Conservation (phyloP, 2,113 vertebrate genomes). For the Esox niger region DNA sequence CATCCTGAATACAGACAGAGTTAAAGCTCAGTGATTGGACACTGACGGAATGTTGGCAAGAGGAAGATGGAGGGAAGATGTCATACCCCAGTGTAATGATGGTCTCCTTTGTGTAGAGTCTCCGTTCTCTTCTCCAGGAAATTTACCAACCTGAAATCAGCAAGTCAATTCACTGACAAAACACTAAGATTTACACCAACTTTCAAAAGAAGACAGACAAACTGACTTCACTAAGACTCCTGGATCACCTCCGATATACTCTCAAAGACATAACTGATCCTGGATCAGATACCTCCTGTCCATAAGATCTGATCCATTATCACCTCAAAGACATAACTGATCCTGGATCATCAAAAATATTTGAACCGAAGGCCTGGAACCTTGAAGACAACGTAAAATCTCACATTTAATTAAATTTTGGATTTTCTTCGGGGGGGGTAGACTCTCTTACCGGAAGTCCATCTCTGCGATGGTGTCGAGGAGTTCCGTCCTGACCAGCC, state of each 20-base stretch:
- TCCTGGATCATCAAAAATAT: too few species aligned
- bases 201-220: too few species aligned
- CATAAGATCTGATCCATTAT: too few species aligned
- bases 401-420: background rate
- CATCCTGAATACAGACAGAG: background rate
- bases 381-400: too few species aligned
- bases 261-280: too few species aligned
- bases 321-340: too few species aligned
- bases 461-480: conserved; percentile 91
- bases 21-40: conserved; percentile 3
- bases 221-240: too few species aligned
- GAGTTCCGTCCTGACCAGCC: conserved; percentile 94
- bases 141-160: conserved; percentile 76
- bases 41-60: background rate
- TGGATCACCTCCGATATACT: too few species aligned
- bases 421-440: background rate
- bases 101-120: conserved; percentile 82
- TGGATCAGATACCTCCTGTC: too few species aligned
- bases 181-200: too few species aligned
- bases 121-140: conserved; percentile 88
- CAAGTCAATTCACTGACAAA: background rate
- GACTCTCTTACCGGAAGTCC: conserved; percentile 83
- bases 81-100: conserved; percentile 92
- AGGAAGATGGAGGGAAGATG: background rate
- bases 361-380: too few species aligned